Conservation (phyloP, 2,797 vertebrate genomes). For the Sebastiscus albofasciatus region DNA sequence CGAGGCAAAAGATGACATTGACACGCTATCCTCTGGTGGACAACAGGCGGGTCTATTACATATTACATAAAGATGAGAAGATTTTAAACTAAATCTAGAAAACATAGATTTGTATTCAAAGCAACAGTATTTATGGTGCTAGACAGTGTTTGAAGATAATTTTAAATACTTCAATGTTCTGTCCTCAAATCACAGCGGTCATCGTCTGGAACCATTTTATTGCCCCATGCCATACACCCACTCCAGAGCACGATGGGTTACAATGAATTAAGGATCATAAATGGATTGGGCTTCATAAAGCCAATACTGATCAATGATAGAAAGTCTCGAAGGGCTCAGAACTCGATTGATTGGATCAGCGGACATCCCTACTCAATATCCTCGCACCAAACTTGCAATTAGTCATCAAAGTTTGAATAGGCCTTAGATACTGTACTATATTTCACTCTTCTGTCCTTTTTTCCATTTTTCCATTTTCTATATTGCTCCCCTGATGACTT, state of each 20-base stretch:
- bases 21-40: no score
- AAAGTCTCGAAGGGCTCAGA: slow-evolving; percentile 11
- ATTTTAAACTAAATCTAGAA: not conserved
- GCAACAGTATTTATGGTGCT: not conserved
- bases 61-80: not conserved
- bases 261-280: not conserved
- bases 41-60: no score
- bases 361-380: slow-evolving; percentile 1
- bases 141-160: not conserved
- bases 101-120: not conserved
- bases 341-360: not conserved
- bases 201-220: not conserved
- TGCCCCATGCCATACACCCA: not conserved
- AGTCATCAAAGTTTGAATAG: slow-evolving; percentile 24
- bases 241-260: not conserved
- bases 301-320: not conserved
- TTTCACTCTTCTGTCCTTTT: slow-evolving; percentile 11
- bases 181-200: not conserved
- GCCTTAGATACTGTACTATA: slow-evolving; percentile 10
- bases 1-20: no score
- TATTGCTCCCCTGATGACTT: slow-evolving; percentile 6
- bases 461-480: slow-evolving; percentile 27
- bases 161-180: not conserved
- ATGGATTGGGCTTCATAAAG: not conserved
- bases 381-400: not conserved